Conservation (phyloP, 2,113 vertebrate genomes). For the Ursus arctos region DNA sequence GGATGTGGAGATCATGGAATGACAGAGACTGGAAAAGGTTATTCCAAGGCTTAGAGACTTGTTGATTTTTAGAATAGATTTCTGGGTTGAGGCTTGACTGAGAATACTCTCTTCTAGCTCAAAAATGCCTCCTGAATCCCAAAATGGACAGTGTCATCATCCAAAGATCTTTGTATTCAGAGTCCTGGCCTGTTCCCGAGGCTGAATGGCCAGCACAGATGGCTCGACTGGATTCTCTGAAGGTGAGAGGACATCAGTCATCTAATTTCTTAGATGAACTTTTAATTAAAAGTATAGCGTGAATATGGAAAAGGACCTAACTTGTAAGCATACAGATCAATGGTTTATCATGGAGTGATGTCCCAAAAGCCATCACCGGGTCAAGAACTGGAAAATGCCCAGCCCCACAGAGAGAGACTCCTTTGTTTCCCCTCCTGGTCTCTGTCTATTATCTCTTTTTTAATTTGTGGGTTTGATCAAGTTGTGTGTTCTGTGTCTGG, state of each 20-base stretch:
- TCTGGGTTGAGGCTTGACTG: neutral
- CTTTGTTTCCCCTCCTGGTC: accelerated
- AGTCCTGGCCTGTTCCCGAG: constrained; percentile 71
- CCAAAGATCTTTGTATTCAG: constrained; percentile 56
- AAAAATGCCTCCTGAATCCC: neutral
- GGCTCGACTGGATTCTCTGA: constrained; percentile 69
- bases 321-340: accelerated
- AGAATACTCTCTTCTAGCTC: constrained; percentile 44
- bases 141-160: constrained; percentile 42
- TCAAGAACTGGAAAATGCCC: neutral
- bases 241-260: constrained; percentile 71
- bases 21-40: neutral
- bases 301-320: accelerated
- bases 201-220: constrained; percentile 62
- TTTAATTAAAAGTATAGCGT: neutral
- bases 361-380: accelerated
- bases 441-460: neutral
- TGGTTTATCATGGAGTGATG: accelerated
- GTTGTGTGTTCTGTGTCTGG: neutral
- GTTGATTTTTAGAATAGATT: neutral
- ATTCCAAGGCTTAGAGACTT: too few relatives aligned
- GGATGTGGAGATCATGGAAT: neutral
- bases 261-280: neutral
- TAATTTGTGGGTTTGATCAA: neutral
- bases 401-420: accelerated